These are phyloP conservation scores for Cyphomyrus plagiostoma DNA, from an alignment of 2,113 vertebrate species.

Conservation along the genomic window DNA sequence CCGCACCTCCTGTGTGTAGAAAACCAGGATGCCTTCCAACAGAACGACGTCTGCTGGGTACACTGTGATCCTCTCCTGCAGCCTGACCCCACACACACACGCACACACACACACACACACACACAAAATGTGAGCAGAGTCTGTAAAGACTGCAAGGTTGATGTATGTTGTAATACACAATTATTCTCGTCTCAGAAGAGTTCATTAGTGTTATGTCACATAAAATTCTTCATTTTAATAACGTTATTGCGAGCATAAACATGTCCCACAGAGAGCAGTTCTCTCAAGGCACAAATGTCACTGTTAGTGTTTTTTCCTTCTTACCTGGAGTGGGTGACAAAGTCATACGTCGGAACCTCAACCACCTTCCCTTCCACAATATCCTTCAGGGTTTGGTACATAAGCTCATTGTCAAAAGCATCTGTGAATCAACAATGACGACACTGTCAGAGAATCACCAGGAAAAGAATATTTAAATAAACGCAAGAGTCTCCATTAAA, in stretches of 20 bases:
- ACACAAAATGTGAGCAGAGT: not conserved
- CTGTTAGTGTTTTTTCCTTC: not conserved
- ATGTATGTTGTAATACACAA: not conserved
- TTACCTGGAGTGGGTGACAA: conserved; percentile 89
- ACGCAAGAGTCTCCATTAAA: not conserved
- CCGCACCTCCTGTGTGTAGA: conserved; percentile 85
- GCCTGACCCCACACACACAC: conserved; percentile 51
- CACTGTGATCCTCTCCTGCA: conserved; percentile 74
- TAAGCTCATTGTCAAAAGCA: conserved; percentile 90
- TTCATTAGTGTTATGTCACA: not conserved
- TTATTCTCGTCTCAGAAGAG: not conserved
- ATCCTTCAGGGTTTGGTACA: conserved; percentile 80
- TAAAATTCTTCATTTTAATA: not conserved
- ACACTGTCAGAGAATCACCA: not conserved
- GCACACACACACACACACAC: conserved; percentile 20
- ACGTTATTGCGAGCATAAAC: not conserved
- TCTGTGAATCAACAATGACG: conserved; percentile 57
- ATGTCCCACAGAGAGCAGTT: not conserved
- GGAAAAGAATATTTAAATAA: not conserved
- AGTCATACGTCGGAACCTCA: conserved; percentile 88
- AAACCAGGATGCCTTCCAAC: conserved; percentile 92
- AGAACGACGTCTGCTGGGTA: conserved; percentile 88
- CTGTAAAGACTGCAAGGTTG: not conserved
- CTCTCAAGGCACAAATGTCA: not conserved
- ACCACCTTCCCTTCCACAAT: conserved; percentile 84